A percentile compares a stretch with the other conserved stretches of the same genome.
phyloP scores from a whole-genome alignment of 2,797 vertebrate species.

The Menidia menidia region DNA sequence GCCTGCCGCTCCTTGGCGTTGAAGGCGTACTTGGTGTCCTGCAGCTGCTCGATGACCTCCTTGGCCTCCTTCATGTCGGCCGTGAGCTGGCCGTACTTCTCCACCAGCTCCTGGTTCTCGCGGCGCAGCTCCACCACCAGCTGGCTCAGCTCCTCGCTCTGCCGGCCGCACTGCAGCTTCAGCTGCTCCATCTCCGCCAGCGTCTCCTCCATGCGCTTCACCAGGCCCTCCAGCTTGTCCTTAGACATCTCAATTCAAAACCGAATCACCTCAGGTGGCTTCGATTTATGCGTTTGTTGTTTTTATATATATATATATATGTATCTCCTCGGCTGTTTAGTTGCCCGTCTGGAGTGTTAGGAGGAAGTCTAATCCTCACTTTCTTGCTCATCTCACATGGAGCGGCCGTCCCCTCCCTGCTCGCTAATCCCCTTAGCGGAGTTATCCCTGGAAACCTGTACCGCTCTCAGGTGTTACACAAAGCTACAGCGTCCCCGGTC shows the following conservation, averaged over 20 bases:
- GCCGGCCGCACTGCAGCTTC: constrained; percentile 88
- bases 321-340: constrained; percentile 14
- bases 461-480: constrained; percentile 40
- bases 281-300: neutral
- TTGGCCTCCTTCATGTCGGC: constrained; percentile 86
- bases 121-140: constrained; percentile 85
- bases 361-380: constrained; percentile 62
- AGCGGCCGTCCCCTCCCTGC: constrained; percentile 50
- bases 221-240: constrained; percentile 88
- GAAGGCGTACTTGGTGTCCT: constrained; percentile 87
- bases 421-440: constrained; percentile 76
- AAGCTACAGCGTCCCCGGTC: constrained; percentile 15
- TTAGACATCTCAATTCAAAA: constrained; percentile 81
- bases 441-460: constrained; percentile 73
- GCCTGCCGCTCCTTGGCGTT: constrained; percentile 89
- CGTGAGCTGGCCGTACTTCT: constrained; percentile 86
- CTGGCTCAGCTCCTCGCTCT: constrained; percentile 87
- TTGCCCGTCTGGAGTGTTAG: constrained; percentile 33
- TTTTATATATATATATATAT: neutral
- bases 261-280: neutral
- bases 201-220: constrained; percentile 90
- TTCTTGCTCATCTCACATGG: constrained; percentile 41
- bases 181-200: constrained; percentile 89
- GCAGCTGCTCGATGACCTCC: constrained; percentile 84
- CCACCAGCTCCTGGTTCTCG: constrained; percentile 86